A percentile compares a stretch with the other conserved stretches of the same genome.
phyloP scores from a whole-genome alignment of 2,888 invertebrate genomes.

The Azorinus chamasolen region DNA sequence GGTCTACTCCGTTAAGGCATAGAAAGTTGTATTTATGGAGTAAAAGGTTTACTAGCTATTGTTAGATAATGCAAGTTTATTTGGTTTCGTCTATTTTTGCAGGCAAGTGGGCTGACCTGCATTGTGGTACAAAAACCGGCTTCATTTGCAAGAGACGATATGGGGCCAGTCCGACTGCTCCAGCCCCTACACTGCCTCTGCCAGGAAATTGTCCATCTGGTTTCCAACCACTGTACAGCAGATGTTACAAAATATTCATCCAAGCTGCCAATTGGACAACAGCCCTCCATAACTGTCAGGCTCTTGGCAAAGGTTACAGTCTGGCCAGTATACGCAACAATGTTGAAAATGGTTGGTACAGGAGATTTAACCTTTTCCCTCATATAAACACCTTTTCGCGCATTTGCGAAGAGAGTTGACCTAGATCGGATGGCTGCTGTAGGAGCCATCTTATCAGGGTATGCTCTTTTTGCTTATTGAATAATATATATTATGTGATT shows the following conservation, averaged over 20 bases:
- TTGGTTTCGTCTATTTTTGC: no score
- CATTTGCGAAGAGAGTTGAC: no score
- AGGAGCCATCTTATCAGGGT: no score
- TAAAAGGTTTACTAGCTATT: no score
- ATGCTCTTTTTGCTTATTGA: no score
- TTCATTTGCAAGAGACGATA: slow-evolving; percentile 73
- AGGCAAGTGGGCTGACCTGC: slow-evolving; percentile 79
- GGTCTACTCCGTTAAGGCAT: no score
- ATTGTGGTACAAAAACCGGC: slow-evolving; percentile 68
- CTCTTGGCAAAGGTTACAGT: slow-evolving; percentile 59
- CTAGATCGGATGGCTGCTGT: no score
- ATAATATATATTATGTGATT: no score
- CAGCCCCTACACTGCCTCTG: slow-evolving; percentile 54
- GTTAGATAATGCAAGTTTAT: no score
- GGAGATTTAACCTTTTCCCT: no score
- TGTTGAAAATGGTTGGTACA: slow-evolving; percentile 72
- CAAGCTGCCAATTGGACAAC: slow-evolving; percentile 64
- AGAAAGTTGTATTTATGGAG: no score
- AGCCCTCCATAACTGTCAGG: slow-evolving; percentile 63
- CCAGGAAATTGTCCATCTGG: slow-evolving; percentile 75
- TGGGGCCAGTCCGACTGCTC: slow-evolving; percentile 46
- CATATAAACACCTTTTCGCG: no score
- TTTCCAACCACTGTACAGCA: slow-evolving; percentile 66
- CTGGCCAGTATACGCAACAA: slow-evolving; percentile 71
- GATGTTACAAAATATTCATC: slow-evolving; percentile 71